Percentiles rank a stretch among this genome's conserved stretches.
Conservation (phyloP, 2,888 invertebrate species). For the Acronicta alni region DNA sequence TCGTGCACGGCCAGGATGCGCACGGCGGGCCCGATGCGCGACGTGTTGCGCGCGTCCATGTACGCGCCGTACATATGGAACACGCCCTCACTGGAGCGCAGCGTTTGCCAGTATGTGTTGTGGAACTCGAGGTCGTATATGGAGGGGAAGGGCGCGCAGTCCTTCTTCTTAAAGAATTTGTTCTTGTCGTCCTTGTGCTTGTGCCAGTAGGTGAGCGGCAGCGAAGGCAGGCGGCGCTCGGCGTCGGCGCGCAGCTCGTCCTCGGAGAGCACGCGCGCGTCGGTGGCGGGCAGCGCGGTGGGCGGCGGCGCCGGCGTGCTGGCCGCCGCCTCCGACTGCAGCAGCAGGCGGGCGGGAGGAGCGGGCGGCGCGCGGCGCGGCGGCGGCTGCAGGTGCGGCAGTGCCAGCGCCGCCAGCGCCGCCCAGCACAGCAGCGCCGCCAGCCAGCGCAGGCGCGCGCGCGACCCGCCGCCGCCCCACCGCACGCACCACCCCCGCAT, state of each 20-base stretch:
- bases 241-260: conserved; percentile 94
- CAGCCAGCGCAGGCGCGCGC: conserved; percentile 79
- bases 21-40: conserved; percentile 94
- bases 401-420: conserved; percentile 75
- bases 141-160: conserved; percentile 95
- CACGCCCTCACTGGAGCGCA: conserved; percentile 95
- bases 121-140: conserved; percentile 97
- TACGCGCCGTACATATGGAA: conserved; percentile 97
- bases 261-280: conserved; percentile 88
- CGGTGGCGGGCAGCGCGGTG: conserved; percentile 64
- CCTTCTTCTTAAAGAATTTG: conserved; percentile 90
- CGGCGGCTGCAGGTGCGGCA: conserved; percentile 73
- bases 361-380: conserved; percentile 61
- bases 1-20: conserved; percentile 97
- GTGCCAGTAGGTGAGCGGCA: conserved; percentile 96
- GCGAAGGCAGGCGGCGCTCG: conserved; percentile 93
- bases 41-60: conserved; percentile 94
- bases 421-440: conserved; percentile 82
- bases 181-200: conserved; percentile 94
- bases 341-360: conserved; percentile 65
- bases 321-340: conserved; percentile 68
- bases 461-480: conserved; percentile 68
- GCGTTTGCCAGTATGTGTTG: conserved; percentile 97
- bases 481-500: conserved; percentile 80
- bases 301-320: conserved; percentile 59